These are phyloP conservation scores for Pyxicephalus adspersus DNA, from an alignment of 2,113 vertebrate species.

Conservation along the genomic window DNA sequence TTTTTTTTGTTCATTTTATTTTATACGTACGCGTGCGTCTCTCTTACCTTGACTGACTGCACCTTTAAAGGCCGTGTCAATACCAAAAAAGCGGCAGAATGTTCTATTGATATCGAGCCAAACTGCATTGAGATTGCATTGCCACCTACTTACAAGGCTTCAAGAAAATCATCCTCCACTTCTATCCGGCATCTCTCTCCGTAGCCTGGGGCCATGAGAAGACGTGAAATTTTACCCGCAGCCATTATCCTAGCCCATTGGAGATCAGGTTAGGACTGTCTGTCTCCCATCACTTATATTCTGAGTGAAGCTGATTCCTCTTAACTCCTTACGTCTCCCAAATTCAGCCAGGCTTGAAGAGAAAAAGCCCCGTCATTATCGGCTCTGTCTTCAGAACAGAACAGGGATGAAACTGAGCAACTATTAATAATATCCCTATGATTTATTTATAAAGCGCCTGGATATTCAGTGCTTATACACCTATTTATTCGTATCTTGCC, in stretches of 20 bases:
- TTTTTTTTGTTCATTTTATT: not conserved
- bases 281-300: slow-evolving; percentile 44
- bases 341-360: not conserved
- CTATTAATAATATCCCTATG: slow-evolving; percentile 13
- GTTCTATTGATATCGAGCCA: slow-evolving; percentile 38
- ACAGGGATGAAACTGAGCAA: not conserved
- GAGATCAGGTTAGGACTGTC: slow-evolving; percentile 47
- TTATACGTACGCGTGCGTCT: not conserved
- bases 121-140: slow-evolving; percentile 24
- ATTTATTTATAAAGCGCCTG: slow-evolving; percentile 20
- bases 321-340: slow-evolving; percentile 27
- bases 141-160: slow-evolving; percentile 36
- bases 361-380: not conserved
- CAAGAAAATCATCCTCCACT: slow-evolving; percentile 8
- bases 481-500: not conserved
- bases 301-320: slow-evolving; percentile 19
- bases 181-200: slow-evolving; percentile 27
- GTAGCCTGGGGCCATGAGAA: slow-evolving; percentile 37
- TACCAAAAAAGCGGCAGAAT: not conserved
- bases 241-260: slow-evolving; percentile 35
- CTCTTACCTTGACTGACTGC: not conserved
- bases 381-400: slow-evolving; percentile 3
- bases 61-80: slow-evolving; percentile 35
- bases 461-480: not conserved
- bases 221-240: slow-evolving; percentile 43